Conservation (phyloP, 1,140 invertebrate species). For the Cherax quadricarinatus region DNA sequence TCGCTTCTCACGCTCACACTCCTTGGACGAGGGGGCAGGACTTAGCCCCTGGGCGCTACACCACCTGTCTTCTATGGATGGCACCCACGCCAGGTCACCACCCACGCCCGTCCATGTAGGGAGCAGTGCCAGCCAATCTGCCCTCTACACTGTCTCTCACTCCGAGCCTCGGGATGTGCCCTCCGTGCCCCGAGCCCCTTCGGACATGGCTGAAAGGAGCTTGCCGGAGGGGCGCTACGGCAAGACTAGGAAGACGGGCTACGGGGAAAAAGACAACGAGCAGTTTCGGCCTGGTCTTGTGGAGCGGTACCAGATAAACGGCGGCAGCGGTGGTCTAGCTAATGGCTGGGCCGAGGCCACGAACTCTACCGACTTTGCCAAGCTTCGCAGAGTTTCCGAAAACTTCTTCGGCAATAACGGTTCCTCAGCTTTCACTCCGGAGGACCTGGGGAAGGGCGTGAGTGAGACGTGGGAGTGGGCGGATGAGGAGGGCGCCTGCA, state of each 20-base stretch:
- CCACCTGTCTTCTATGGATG: slow-evolving; percentile 52
- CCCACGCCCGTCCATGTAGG: slow-evolving; percentile 17
- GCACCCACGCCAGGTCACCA: slow-evolving; percentile 9
- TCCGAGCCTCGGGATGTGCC: not conserved
- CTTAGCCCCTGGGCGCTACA: slow-evolving; percentile 59
- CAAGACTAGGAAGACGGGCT: slow-evolving; percentile 31
- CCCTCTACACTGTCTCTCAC: not conserved
- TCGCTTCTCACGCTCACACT: slow-evolving; percentile 69
- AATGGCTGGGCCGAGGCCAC: not conserved
- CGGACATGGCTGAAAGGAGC: not conserved
- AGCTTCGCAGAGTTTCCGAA: not conserved
- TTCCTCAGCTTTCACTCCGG: slow-evolving; percentile 37
- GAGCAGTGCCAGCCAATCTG: slow-evolving; percentile 14
- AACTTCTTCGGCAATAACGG: not conserved
- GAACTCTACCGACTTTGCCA: not conserved
- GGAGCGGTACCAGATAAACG: not conserved
- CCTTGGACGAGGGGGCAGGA: slow-evolving; percentile 60
- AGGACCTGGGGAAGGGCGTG: slow-evolving; percentile 42
- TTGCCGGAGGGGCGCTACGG: not conserved
- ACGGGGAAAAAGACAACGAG: slow-evolving; percentile 39
- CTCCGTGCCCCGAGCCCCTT: not conserved
- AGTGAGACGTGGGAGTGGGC: slow-evolving; percentile 50
- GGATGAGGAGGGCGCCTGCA: slow-evolving; percentile 52
- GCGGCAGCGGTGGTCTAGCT: not conserved
- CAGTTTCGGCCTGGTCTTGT: slow-evolving; percentile 8